Conservation (phyloP, 2,113 vertebrate species). For the Pseudorasbora parva region DNA sequence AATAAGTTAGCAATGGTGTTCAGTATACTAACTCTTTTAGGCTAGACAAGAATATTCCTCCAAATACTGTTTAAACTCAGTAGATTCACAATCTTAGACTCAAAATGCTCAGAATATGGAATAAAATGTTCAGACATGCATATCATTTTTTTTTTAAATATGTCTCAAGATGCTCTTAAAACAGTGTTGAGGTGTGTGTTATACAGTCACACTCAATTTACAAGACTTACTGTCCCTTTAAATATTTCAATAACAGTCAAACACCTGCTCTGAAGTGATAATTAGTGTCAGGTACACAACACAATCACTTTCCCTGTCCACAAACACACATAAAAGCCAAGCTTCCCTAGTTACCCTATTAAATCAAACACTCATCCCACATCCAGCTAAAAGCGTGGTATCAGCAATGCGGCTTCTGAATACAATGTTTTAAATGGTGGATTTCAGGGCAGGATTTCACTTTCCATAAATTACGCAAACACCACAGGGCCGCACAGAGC, state of each 20-base stretch:
- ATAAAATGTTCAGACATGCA: background rate
- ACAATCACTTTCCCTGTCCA: background rate
- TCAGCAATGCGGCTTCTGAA: background rate
- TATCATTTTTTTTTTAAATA: background rate
- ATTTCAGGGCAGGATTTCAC: conserved; percentile 44
- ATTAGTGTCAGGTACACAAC: conserved; percentile 13
- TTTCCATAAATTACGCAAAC: conserved; percentile 47
- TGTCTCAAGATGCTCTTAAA: background rate
- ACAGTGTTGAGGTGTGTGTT: too few species aligned
- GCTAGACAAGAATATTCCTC: background rate
- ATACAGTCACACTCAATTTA: conserved; percentile 10
- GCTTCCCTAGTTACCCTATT: background rate
- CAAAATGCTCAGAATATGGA: background rate
- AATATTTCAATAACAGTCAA: conserved; percentile 12
- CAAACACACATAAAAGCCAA: conserved; percentile 11
- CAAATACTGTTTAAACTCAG: background rate
- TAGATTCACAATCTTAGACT: background rate
- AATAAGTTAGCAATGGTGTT: background rate
- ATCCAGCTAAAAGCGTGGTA: background rate
- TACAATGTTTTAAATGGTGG: conserved; percentile 23
- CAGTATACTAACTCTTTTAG: background rate
- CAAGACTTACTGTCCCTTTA: conserved; percentile 17
- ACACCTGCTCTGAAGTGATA: conserved; percentile 34
- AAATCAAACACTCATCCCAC: conserved; percentile 19
- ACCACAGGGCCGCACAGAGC: conserved; percentile 37